A percentile compares a stretch with the other conserved stretches of the same genome.
phyloP scores from a whole-genome alignment of 2,797 vertebrate genomes.

The Harpagifer antarcticus region DNA sequence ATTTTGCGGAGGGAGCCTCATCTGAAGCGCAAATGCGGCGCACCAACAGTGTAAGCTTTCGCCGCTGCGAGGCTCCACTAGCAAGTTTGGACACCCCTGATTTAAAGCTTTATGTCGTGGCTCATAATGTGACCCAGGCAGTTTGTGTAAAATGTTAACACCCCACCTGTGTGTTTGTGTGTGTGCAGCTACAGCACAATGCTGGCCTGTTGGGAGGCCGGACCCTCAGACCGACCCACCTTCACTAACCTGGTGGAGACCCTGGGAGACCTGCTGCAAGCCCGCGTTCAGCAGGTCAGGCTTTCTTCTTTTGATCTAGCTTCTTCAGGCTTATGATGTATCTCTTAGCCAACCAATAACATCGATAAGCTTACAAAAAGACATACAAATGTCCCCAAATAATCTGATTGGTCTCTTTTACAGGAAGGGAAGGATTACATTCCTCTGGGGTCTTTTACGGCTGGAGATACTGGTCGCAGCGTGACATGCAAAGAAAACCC shows the following conservation, averaged over 20 bases:
- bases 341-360: neutral
- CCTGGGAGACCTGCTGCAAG: slow-evolving; percentile 93
- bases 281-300: slow-evolving; percentile 90
- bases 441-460: slow-evolving; percentile 85
- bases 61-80: too few relatives aligned
- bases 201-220: slow-evolving; percentile 92
- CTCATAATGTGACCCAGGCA: neutral
- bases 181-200: slow-evolving; percentile 92
- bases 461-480: slow-evolving; percentile 49
- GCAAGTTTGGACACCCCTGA: too few relatives aligned
- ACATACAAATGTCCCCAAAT: neutral
- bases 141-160: too few relatives aligned
- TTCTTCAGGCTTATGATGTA: neutral
- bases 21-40: too few relatives aligned
- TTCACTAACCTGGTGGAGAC: slow-evolving; percentile 91
- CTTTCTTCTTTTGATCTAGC: neutral
- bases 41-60: too few relatives aligned
- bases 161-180: slow-evolving; percentile 7
- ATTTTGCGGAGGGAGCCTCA: too few relatives aligned
- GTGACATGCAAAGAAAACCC: slow-evolving; percentile 59
- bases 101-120: neutral
- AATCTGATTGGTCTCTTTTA: neutral
- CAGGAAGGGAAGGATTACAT: slow-evolving; percentile 96
- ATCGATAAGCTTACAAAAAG: neutral
- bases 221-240: slow-evolving; percentile 88